Conservation (phyloP, 2,797 vertebrate genomes). For the Phataginus tetradactyla region DNA sequence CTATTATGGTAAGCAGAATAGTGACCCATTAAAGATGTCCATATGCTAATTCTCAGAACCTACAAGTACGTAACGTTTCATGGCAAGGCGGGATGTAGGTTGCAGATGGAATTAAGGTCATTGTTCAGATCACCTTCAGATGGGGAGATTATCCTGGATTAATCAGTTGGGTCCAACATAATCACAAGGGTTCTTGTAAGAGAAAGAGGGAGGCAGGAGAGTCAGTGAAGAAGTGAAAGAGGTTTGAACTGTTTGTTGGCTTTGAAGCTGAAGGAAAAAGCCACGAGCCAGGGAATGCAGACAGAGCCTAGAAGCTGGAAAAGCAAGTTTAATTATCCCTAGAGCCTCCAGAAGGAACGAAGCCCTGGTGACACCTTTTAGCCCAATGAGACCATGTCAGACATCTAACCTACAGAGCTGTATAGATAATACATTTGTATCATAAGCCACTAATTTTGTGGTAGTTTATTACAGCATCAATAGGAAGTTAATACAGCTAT, state of each 20-base stretch:
- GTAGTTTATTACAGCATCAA: neutral
- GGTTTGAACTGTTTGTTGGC: neutral
- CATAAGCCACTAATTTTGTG: neutral
- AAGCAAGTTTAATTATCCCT: neutral
- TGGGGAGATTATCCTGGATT: neutral
- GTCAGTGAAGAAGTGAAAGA: neutral
- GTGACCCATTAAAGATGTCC: neutral
- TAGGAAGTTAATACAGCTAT: neutral
- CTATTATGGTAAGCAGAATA: neutral
- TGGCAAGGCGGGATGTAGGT: neutral
- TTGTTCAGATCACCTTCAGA: neutral
- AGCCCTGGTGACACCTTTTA: neutral
- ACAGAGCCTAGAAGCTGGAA: neutral
- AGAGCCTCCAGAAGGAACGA: neutral
- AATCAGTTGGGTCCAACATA: neutral
- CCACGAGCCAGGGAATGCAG: neutral
- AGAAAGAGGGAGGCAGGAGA: neutral
- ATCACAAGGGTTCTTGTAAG: neutral
- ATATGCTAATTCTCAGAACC: neutral
- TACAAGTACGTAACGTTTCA: neutral
- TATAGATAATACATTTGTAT: neutral
- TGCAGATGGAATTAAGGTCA: neutral
- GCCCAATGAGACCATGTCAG: neutral
- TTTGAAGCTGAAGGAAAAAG: neutral
- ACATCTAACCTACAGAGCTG: neutral